Percentiles rank a stretch among this genome's conserved stretches.
phyloP scores from a whole-genome alignment of 2,113 vertebrate genomes.

The Megaleporinus macrocephalus region DNA sequence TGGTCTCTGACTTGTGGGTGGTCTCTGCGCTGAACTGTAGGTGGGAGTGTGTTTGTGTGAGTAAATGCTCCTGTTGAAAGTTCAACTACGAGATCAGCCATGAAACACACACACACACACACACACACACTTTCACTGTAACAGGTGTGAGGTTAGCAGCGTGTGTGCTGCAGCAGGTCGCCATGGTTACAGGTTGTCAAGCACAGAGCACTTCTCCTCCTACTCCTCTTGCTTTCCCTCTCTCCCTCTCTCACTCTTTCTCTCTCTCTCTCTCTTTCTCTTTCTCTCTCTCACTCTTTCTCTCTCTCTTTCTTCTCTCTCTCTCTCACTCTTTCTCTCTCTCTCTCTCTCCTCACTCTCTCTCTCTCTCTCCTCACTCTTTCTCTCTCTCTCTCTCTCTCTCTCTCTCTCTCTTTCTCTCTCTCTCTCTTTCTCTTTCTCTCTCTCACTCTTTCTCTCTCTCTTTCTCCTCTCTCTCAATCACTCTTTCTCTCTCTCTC shows the following conservation, averaged over 20 bases:
- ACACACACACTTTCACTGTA: constrained; percentile 34
- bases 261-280: background rate
- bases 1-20: no score
- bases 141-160: constrained; percentile 76
- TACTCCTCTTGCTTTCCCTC: background rate
- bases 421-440: background rate
- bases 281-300: background rate
- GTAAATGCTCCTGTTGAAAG: background rate
- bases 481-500: no score
- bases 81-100: no score
- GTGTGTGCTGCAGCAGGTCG: constrained; percentile 68
- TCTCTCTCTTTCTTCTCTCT: background rate
- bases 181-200: constrained; percentile 71
- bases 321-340: background rate
- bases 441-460: no score
- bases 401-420: no score
- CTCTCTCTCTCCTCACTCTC: no score
- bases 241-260: no score
- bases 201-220: constrained; percentile 28
- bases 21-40: background rate
- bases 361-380: background rate
- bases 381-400: no score
- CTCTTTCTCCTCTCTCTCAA: background rate
- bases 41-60: constrained; percentile 11
- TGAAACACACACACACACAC: no score